Conservation (phyloP, 2,888 invertebrate genomes). For the Tetheella fluctuosa region DNA sequence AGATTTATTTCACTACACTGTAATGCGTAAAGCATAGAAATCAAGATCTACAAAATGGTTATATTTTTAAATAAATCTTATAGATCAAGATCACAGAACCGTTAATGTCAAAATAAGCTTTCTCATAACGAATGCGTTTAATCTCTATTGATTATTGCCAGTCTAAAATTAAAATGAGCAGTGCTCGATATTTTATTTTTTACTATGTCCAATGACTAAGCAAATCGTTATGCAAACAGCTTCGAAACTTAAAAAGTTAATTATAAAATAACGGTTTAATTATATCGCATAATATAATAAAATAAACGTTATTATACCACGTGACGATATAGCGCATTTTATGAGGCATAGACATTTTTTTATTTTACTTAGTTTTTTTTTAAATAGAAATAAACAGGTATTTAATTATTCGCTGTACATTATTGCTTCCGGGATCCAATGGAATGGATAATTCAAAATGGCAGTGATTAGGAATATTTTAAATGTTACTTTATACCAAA, state of each 20-base stretch:
- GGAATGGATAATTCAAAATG: slow-evolving; percentile 32
- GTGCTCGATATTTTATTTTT: background rate
- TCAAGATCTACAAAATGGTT: slow-evolving; percentile 19
- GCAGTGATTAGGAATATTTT: slow-evolving; percentile 29
- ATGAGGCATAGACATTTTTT: slow-evolving; percentile 6
- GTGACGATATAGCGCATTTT: background rate
- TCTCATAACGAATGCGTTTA: background rate
- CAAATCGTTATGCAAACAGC: background rate
- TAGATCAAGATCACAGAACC: slow-evolving; percentile 29
- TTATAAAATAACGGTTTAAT: background rate
- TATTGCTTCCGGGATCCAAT: slow-evolving; percentile 32
- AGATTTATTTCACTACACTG: slow-evolving; percentile 20
- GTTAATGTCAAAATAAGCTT: slow-evolving; percentile 15
- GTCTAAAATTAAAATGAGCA: background rate
- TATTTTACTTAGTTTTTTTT: background rate
- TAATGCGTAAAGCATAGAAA: slow-evolving; percentile 17
- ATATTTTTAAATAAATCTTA: slow-evolving; percentile 14
- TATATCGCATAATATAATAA: background rate
- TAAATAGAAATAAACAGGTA: slow-evolving; percentile 17
- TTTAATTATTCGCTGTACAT: slow-evolving; percentile 25
- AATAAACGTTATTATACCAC: background rate
- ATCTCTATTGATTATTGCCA: background rate
- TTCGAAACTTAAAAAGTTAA: background rate
- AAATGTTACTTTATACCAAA: background rate
- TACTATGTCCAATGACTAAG: background rate